These are phyloP conservation scores for Malachius bipustulatus DNA, from an alignment of 2,888 invertebrate species.

Conservation along the genomic window DNA sequence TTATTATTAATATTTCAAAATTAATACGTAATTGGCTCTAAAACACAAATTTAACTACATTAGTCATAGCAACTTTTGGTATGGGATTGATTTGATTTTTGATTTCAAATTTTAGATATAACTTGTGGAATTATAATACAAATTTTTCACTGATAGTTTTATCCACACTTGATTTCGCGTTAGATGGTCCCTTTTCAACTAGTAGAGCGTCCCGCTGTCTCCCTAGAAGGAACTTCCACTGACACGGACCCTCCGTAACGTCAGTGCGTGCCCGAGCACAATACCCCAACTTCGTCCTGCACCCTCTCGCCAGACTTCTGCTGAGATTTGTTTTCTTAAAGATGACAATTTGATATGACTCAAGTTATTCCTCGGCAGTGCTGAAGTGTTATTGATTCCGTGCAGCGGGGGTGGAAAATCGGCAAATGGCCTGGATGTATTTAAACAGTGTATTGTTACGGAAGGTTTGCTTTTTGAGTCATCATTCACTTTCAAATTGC, in stretches of 20 bases:
- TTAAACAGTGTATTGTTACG: constrained; percentile 3
- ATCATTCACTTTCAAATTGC: neutral
- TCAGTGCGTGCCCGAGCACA: constrained; percentile 16
- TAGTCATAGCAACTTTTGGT: too few species aligned
- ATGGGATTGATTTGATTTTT: too few species aligned
- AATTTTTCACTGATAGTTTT: too few species aligned
- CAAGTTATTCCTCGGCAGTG: constrained; percentile 24
- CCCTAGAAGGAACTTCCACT: neutral
- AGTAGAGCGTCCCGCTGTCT: constrained; percentile 6
- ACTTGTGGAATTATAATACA: too few species aligned
- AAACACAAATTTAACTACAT: too few species aligned
- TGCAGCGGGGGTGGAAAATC: neutral
- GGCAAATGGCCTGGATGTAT: constrained; percentile 1
- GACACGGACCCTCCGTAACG: constrained; percentile 15
- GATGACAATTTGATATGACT: constrained; percentile 36
- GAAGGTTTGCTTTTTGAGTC: constrained; percentile 3
- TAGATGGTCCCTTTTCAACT: constrained; percentile 10
- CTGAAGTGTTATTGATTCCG: constrained; percentile 2
- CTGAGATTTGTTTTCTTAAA: constrained; percentile 34
- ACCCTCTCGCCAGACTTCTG: constrained; percentile 28
- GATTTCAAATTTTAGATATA: too few species aligned
- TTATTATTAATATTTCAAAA: too few species aligned
- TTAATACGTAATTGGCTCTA: too few species aligned
- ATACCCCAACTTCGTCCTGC: constrained; percentile 21
- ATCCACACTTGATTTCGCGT: too few species aligned